Percentiles rank a stretch among this genome's conserved stretches.
These are phyloP conservation scores for Apodemus sylvaticus DNA, from an alignment of 2,113 vertebrate species.

Conservation along the genomic window DNA sequence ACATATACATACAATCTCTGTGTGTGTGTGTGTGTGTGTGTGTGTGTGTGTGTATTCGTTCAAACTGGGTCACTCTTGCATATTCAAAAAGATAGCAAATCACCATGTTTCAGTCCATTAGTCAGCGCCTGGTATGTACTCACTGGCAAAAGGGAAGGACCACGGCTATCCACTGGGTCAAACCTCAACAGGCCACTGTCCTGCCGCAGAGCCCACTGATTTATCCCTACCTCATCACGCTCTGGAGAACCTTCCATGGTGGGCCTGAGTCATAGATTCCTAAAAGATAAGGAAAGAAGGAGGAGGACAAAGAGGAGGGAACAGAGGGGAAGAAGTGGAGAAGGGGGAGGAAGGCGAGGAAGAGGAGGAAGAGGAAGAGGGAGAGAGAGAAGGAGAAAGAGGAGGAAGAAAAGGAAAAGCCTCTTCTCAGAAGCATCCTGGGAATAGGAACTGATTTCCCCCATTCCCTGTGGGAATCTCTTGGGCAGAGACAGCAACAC, in stretches of 20 bases:
- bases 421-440: background rate
- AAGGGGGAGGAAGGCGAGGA: background rate
- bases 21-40: background rate
- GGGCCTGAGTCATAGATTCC: background rate
- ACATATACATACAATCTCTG: background rate
- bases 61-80: background rate
- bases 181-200: too few species aligned
- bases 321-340: background rate
- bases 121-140: background rate
- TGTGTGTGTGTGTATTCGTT: background rate
- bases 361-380: background rate
- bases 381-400: background rate
- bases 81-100: background rate
- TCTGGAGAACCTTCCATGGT: background rate
- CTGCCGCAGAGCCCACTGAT: background rate
- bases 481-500: slow-evolving; percentile 19
- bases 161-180: rapidly evolving
- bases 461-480: background rate
- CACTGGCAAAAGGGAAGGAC: background rate
- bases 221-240: background rate
- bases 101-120: background rate
- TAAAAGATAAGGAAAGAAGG: background rate
- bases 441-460: background rate
- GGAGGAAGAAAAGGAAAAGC: background rate
- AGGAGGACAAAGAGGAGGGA: background rate